A percentile compares a stretch with the other conserved stretches of the same genome.
phyloP scores from a whole-genome alignment of 1,140 invertebrate species.

The Choristoneura fumiferana region DNA sequence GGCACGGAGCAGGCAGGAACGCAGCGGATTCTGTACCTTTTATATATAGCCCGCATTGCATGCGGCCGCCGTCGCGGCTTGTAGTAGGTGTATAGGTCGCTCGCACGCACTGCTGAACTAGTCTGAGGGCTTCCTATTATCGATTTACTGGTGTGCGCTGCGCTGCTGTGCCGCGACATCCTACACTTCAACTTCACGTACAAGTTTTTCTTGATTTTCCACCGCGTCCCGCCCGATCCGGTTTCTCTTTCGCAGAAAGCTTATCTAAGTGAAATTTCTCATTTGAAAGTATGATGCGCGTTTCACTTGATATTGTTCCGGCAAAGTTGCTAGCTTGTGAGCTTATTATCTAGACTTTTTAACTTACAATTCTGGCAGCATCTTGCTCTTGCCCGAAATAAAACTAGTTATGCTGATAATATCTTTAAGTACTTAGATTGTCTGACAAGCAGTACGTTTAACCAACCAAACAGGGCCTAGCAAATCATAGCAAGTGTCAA shows the following conservation, averaged over 20 bases:
- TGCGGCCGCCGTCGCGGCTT: conserved; percentile 40
- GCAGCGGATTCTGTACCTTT: conserved; percentile 44
- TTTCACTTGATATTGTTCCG: conserved; percentile 60
- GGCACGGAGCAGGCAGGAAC: conserved; percentile 41
- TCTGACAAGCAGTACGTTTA: no score
- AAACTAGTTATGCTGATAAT: no score
- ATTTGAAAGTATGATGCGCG: conserved; percentile 50
- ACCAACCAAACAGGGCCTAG: no score
- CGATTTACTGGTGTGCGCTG: conserved; percentile 65
- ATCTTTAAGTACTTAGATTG: no score
- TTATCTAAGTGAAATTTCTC: conserved; percentile 55
- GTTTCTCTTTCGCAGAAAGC: conserved; percentile 60
- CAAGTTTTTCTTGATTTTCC: conserved; percentile 54
- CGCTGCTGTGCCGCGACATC: conserved; percentile 39
- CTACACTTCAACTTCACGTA: conserved; percentile 52
- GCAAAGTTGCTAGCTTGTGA: conserved; percentile 23
- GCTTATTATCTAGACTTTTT: conserved; percentile 21
- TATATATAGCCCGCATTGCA: conserved; percentile 75
- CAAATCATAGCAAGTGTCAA: no score
- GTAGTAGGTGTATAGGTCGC: conserved; percentile 74
- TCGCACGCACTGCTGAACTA: conserved; percentile 76
- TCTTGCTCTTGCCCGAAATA: no score
- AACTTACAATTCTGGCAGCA: neutral
- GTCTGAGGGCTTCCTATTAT: conserved; percentile 76
- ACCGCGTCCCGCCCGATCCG: conserved; percentile 39